Conservation (phyloP, 2,888 invertebrate genomes). For the Suillia variegata region DNA sequence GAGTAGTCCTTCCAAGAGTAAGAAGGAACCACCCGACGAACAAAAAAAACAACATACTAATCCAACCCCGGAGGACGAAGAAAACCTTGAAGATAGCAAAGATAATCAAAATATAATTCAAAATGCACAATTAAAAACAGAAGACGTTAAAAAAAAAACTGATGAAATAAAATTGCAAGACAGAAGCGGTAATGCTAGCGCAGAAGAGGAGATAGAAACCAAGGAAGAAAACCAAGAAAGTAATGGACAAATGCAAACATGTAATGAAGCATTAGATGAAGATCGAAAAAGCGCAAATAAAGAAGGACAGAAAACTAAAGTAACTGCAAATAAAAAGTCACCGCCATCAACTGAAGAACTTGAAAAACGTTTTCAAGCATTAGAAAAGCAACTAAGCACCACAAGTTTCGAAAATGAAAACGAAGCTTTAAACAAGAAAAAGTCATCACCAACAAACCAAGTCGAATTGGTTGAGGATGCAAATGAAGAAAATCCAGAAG, state of each 20-base stretch:
- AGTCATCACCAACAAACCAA: background rate
- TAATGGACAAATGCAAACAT: background rate
- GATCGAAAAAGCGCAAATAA: background rate
- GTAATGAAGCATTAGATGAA: constrained; percentile 17
- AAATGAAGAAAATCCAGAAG: too few species aligned
- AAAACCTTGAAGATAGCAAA: constrained; percentile 1
- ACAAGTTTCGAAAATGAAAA: constrained; percentile 25
- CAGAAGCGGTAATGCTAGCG: too few species aligned
- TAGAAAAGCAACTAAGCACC: constrained; percentile 45
- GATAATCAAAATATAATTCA: too few species aligned
- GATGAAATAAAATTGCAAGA: background rate
- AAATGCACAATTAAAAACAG: too few species aligned
- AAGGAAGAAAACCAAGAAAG: background rate
- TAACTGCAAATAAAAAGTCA: constrained; percentile 25
- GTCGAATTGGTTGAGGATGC: background rate
- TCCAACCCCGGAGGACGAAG: background rate
- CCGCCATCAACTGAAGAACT: constrained; percentile 52
- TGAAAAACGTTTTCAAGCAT: constrained; percentile 49
- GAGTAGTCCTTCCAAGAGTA: constrained; percentile 35
- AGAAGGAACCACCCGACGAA: constrained; percentile 51
- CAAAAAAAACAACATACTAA: too few species aligned
- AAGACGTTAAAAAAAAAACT: background rate
- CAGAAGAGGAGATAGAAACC: background rate
- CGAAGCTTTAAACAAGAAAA: too few species aligned
- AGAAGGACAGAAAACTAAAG: background rate